Evolutionary conservation across 2,888 invertebrate species (phyloP).

Genomic region (Nemotelus pantherinus): DNA sequence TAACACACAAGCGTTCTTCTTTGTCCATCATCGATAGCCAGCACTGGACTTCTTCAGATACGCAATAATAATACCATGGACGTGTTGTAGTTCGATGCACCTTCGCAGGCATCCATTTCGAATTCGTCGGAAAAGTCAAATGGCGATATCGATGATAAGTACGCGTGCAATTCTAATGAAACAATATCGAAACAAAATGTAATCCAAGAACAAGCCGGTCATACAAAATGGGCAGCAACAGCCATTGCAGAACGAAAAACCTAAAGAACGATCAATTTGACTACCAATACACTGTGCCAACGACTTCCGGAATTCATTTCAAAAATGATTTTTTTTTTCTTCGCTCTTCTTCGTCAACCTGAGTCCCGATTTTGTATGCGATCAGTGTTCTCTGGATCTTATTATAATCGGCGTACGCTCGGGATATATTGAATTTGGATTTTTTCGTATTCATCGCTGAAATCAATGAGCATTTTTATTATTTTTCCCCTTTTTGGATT

Average conservation of each 20-base stretch:
- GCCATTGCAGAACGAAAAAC: background rate
- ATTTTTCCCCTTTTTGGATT: conserved; percentile 21
- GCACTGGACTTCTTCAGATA: conserved; percentile 18
- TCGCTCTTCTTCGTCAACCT: background rate
- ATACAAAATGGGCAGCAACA: background rate
- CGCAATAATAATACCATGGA: conserved; percentile 28
- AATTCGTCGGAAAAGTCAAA: conserved; percentile 1
- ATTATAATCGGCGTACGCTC: conserved; percentile 15
- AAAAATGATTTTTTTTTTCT: background rate
- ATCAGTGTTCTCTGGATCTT: conserved; percentile 24
- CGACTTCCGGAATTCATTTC: conserved; percentile 45
- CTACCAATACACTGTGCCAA: conserved; percentile 32
- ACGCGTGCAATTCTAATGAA: background rate
- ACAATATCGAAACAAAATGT: conserved; percentile 25
- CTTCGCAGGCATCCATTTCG: background rate
- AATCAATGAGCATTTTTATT: background rate
- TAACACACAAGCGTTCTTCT: background rate
- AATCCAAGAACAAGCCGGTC: conserved; percentile 23
- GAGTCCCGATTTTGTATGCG: conserved; percentile 29
- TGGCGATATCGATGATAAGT: conserved; percentile 10
- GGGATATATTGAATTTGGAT: background rate
- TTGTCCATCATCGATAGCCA: background rate
- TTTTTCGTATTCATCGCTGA: conserved; percentile 20
- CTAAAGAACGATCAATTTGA: conserved; percentile 11
- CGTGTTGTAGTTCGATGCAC: conserved; percentile 38